phyloP scores from a whole-genome alignment of 2,797 vertebrate species.

The Gymnothorax reevesii region DNA sequence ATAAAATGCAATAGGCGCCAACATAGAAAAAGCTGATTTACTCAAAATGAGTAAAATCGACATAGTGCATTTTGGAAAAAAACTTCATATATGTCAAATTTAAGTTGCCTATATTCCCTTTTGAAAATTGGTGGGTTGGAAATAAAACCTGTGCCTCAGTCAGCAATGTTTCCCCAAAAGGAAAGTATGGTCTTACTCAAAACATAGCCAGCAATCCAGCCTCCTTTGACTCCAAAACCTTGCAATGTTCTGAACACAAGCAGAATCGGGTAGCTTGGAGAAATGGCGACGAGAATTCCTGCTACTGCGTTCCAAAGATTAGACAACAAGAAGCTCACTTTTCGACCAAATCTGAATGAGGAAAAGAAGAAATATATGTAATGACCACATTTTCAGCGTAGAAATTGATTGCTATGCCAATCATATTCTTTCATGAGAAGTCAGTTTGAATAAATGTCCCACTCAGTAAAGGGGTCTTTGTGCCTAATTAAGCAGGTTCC shows the following conservation, averaged over 20 bases:
- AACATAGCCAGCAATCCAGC: constrained; percentile 90
- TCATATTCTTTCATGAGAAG: background rate
- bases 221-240: constrained; percentile 89
- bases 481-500: background rate
- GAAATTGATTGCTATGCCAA: background rate
- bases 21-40: too few species aligned
- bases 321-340: constrained; percentile 83
- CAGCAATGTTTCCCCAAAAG: background rate
- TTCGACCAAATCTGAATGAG: constrained; percentile 84
- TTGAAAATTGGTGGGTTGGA: background rate
- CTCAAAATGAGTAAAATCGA: too few species aligned
- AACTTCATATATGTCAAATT: background rate
- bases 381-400: background rate
- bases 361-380: constrained; percentile 8
- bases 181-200: constrained; percentile 75
- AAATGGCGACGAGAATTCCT: constrained; percentile 85
- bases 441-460: background rate
- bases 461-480: background rate
- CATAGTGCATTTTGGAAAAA: background rate
- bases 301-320: constrained; percentile 79
- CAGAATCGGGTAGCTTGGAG: constrained; percentile 82
- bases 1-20: too few species aligned
- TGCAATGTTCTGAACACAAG: constrained; percentile 87
- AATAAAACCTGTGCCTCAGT: background rate
- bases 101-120: background rate